Evolutionary conservation across 2,113 vertebrate species (phyloP).

Genomic region (Polyodon spathula): DNA sequence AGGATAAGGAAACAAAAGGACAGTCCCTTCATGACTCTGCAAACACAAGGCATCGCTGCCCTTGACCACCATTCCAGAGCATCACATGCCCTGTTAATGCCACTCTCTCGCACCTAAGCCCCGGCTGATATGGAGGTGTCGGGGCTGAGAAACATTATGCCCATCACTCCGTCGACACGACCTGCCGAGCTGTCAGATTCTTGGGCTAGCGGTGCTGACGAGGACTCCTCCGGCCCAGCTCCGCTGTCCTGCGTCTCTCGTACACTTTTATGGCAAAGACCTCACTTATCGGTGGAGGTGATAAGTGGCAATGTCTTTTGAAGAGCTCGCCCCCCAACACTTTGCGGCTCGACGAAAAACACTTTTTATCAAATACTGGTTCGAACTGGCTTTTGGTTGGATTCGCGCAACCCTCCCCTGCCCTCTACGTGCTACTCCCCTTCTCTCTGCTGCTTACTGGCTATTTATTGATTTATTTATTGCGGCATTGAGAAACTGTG

Average conservation of each 20-base stretch:
- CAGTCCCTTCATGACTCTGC: background rate
- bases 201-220: conserved; percentile 43
- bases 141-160: conserved; percentile 63
- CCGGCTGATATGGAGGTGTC: conserved; percentile 76
- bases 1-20: background rate
- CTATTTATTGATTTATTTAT: too few species aligned
- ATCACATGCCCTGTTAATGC: conserved; percentile 57
- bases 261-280: conserved; percentile 39
- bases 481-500: too few species aligned
- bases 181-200: conserved; percentile 49
- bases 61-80: background rate
- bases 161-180: conserved; percentile 50
- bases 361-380: conserved; percentile 17
- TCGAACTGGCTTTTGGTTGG: conserved; percentile 17
- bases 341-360: conserved; percentile 23
- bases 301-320: conserved; percentile 34
- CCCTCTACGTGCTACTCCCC: conserved; percentile 27
- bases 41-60: background rate
- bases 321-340: conserved; percentile 28
- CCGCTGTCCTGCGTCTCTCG: conserved; percentile 19
- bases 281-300: conserved; percentile 28
- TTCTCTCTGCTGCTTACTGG: too few species aligned
- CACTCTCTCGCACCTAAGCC: conserved; percentile 40
- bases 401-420: conserved; percentile 34
- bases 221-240: conserved; percentile 26